A percentile compares a stretch with the other conserved stretches of the same genome.
These are phyloP conservation scores for Mesaphorura yosii DNA, from an alignment of 1,140 invertebrate genomes.

Conservation along the genomic window DNA sequence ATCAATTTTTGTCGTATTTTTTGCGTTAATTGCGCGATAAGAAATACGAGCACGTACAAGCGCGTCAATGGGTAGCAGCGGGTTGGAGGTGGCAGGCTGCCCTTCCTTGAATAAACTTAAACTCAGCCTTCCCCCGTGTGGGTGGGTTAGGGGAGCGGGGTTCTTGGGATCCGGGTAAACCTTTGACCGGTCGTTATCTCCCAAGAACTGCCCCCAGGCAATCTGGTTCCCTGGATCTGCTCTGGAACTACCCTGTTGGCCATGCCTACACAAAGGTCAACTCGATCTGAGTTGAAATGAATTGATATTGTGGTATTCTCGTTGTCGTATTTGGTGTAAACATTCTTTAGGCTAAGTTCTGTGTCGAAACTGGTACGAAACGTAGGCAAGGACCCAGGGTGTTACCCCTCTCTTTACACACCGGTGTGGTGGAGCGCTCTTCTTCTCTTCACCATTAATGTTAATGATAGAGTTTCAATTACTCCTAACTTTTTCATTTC, in stretches of 20 bases:
- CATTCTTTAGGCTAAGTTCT: background rate
- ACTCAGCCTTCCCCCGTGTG: too few relatives aligned
- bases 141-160: constrained; percentile 24
- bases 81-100: too few relatives aligned
- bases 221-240: constrained; percentile 12
- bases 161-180: constrained; percentile 17
- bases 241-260: constrained; percentile 27
- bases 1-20: too few relatives aligned
- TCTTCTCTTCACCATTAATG: constrained; percentile 2
- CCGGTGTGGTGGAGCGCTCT: constrained; percentile 27
- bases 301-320: background rate
- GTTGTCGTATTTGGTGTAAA: background rate
- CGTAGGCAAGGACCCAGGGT: constrained; percentile 28
- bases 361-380: constrained; percentile 7
- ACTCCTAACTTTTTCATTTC: background rate
- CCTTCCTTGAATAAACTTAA: too few relatives aligned
- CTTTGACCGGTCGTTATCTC: constrained; percentile 25
- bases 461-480: background rate
- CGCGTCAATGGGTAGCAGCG: too few relatives aligned
- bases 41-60: too few relatives aligned
- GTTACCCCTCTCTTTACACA: constrained; percentile 31
- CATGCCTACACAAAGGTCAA: constrained; percentile 31
- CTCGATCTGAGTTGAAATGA: constrained; percentile 11
- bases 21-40: too few relatives aligned
- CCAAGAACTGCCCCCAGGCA: constrained; percentile 28